Conservation (phyloP, 2,888 invertebrate genomes). For the Meteorus cinctellus region DNA sequence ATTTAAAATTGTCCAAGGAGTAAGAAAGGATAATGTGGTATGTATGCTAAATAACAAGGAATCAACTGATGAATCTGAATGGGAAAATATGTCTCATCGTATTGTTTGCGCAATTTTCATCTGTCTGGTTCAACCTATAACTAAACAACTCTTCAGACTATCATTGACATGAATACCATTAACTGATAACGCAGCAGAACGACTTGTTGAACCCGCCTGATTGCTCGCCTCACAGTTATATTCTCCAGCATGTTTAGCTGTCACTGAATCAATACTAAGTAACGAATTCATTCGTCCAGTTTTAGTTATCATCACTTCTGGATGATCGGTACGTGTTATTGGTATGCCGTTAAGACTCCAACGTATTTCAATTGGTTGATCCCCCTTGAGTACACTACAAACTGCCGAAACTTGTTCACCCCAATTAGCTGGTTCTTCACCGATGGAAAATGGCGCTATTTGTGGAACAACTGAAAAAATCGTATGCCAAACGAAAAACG, state of each 20-base stretch:
- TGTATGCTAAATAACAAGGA: background rate
- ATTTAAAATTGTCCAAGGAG: constrained; percentile 16
- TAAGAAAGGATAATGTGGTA: constrained; percentile 2
- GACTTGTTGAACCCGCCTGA: constrained; percentile 73
- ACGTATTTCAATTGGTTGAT: constrained; percentile 83
- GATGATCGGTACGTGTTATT: constrained; percentile 59
- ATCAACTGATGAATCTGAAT: background rate
- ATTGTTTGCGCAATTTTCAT: background rate
- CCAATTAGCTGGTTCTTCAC: constrained; percentile 83
- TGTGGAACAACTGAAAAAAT: constrained; percentile 79
- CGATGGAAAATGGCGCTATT: constrained; percentile 81
- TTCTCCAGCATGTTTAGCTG: constrained; percentile 73
- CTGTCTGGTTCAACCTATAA: background rate
- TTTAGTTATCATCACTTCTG: constrained; percentile 65
- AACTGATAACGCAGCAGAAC: constrained; percentile 73
- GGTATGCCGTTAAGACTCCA: constrained; percentile 76
- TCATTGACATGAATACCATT: constrained; percentile 69
- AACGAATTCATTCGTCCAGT: constrained; percentile 70
- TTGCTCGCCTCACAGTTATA: constrained; percentile 75
- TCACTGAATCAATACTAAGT: constrained; percentile 73
- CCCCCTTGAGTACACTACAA: constrained; percentile 85
- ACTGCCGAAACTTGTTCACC: constrained; percentile 84
- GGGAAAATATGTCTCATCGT: constrained; percentile 29
- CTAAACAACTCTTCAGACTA: background rate
- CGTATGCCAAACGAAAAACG: constrained; percentile 13